Evolutionary conservation across 1,140 invertebrate genomes (phyloP).

Genomic region (Drosophila nigrodunni): DNA sequence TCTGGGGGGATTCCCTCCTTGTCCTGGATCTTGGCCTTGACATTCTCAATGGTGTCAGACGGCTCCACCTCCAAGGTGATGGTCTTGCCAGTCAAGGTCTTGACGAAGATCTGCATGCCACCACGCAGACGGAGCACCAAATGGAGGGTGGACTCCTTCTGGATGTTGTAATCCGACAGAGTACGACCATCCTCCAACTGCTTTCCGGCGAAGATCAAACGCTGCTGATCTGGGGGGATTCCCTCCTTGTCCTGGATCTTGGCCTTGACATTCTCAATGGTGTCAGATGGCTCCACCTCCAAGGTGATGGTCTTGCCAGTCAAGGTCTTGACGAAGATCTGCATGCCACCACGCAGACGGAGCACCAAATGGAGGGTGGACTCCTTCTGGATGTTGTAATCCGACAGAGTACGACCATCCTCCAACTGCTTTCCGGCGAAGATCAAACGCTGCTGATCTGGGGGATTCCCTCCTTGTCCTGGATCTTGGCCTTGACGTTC

Average conservation of each 20-base stretch:
- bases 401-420: constrained; percentile 88
- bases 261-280: constrained; percentile 93
- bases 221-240: constrained; percentile 90
- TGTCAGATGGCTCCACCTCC: constrained; percentile 92
- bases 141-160: constrained; percentile 96
- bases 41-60: constrained; percentile 92
- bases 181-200: constrained; percentile 90
- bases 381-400: constrained; percentile 94
- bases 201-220: constrained; percentile 88
- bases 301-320: constrained; percentile 94
- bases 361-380: constrained; percentile 95
- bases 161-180: constrained; percentile 92
- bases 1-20: constrained; percentile 58
- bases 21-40: constrained; percentile 91
- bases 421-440: constrained; percentile 91
- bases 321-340: constrained; percentile 92
- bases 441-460: constrained; percentile 89
- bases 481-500: constrained; percentile 92
- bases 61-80: constrained; percentile 92
- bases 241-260: constrained; percentile 91
- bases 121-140: constrained; percentile 92
- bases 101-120: constrained; percentile 92
- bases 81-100: constrained; percentile 92
- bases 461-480: constrained; percentile 90
- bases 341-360: constrained; percentile 91